A percentile compares a stretch with the other conserved stretches of the same genome.
These are phyloP conservation scores for Zosterops lateralis DNA, from an alignment of 2,113 vertebrate genomes.

Conservation along the genomic window DNA sequence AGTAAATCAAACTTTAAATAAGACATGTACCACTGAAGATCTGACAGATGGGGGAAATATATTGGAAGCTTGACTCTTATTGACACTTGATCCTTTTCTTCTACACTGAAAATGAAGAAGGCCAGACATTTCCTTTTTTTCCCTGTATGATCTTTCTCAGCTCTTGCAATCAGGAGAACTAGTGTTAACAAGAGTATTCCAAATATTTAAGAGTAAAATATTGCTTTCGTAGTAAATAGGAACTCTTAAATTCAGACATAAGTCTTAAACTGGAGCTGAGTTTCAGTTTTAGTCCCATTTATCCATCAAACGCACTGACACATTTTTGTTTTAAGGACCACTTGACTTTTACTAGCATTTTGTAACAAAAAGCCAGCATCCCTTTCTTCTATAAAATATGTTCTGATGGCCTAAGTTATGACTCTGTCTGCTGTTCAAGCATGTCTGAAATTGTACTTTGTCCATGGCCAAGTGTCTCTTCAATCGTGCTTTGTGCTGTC, in stretches of 20 bases:
- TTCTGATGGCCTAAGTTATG: conserved; percentile 44
- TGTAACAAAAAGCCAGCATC: not conserved
- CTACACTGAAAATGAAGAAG: not conserved
- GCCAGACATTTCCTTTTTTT: not conserved
- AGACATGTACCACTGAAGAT: not conserved
- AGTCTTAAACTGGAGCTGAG: not conserved
- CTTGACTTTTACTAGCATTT: not conserved
- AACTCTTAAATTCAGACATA: not conserved
- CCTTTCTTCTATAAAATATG: conserved; percentile 22
- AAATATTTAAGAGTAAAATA: not conserved
- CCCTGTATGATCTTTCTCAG: not conserved
- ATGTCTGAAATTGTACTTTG: not conserved
- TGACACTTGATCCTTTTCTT: not conserved
- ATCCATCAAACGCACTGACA: not conserved
- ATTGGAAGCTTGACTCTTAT: not conserved
- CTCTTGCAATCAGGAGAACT: not conserved
- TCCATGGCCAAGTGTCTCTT: conserved; percentile 51
- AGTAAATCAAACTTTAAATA: conserved; percentile 15
- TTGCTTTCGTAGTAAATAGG: not conserved
- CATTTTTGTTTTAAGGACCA: conserved; percentile 9
- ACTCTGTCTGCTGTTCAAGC: conserved; percentile 6
- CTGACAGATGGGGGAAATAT: not conserved
- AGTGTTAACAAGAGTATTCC: not conserved
- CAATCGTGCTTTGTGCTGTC: conserved; percentile 59
- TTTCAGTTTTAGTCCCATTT: not conserved